Conservation (phyloP, 2,797 vertebrate genomes). For the Crossoptilon crossoptilon region DNA sequence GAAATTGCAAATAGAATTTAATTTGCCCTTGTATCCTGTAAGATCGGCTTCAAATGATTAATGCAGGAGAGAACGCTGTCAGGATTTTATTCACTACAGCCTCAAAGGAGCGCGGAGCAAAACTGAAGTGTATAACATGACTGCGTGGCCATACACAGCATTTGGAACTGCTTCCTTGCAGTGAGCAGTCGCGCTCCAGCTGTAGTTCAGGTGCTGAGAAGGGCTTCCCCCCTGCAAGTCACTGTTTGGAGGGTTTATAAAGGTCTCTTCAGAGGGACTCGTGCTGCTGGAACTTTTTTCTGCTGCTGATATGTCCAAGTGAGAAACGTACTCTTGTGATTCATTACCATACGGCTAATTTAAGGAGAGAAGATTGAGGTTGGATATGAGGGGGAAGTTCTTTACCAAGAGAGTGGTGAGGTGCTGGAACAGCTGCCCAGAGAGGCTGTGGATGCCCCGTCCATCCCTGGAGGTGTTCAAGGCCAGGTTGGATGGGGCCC, state of each 20-base stretch:
- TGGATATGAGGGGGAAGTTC: too few species aligned
- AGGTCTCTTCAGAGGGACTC: not conserved
- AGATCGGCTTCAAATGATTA: conserved; percentile 83
- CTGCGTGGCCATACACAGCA: conserved; percentile 18
- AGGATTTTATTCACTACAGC: conserved; percentile 75
- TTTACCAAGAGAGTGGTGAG: not conserved
- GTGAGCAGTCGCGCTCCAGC: conserved; percentile 55
- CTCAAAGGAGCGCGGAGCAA: conserved; percentile 60
- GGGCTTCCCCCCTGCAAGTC: not conserved
- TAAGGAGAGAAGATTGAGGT: too few species aligned
- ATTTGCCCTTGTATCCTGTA: conserved; percentile 84
- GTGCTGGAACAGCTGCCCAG: too few species aligned
- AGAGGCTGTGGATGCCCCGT: too few species aligned
- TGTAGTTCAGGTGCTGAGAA: conserved; percentile 34
- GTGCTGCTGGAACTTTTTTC: not conserved
- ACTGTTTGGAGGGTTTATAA: not conserved
- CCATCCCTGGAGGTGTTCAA: too few species aligned
- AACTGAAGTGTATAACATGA: conserved; percentile 55
- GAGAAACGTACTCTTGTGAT: conserved; percentile 55
- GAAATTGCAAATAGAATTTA: conserved; percentile 88
- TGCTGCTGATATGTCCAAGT: not conserved
- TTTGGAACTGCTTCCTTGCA: conserved; percentile 17
- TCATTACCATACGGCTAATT: conserved; percentile 46
- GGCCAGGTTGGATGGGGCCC: too few species aligned
- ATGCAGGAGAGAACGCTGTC: conserved; percentile 75